Conservation (phyloP, 2,888 invertebrate species). For the Cristatella mucedo region DNA sequence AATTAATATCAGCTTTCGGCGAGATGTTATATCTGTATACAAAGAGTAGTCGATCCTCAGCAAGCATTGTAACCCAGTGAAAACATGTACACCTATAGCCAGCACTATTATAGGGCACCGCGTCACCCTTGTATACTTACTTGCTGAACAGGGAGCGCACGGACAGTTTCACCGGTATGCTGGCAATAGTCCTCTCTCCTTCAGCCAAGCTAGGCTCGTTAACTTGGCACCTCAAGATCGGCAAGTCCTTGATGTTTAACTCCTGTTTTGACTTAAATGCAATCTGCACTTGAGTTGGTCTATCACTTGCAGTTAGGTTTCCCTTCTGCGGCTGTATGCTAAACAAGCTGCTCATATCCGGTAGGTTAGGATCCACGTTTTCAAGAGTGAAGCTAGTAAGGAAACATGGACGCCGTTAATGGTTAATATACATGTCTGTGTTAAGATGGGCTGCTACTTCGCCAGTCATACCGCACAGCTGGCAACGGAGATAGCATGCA, state of each 20-base stretch:
- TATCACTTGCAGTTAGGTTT: conserved; percentile 27
- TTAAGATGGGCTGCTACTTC: background rate
- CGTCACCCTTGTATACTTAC: too few relatives aligned
- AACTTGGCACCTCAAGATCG: conserved; percentile 35
- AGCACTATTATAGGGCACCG: too few relatives aligned
- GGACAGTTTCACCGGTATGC: conserved; percentile 38
- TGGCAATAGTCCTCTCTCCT: conserved; percentile 34
- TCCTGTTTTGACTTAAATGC: conserved; percentile 32
- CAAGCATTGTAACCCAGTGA: too few relatives aligned
- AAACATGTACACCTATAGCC: too few relatives aligned
- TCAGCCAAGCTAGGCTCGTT: conserved; percentile 33
- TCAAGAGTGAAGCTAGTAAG: conserved; percentile 29
- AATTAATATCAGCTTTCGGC: conserved; percentile 36
- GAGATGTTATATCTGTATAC: conserved; percentile 29
- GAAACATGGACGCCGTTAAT: background rate
- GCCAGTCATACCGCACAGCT: background rate
- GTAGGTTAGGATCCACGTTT: conserved; percentile 21
- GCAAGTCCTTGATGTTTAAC: conserved; percentile 30
- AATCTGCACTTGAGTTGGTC: conserved; percentile 30
- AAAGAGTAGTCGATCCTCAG: too few relatives aligned
- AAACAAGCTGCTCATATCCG: conserved; percentile 28
- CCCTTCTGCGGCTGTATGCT: conserved; percentile 28
- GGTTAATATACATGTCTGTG: background rate
- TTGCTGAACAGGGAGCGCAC: conserved; percentile 36
- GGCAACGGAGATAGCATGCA: too few relatives aligned